Base-by-base conservation (phyloP, 30 jellyfish, hydroid and myxozoan species). In the Turritopsis dohrnii region DNA sequence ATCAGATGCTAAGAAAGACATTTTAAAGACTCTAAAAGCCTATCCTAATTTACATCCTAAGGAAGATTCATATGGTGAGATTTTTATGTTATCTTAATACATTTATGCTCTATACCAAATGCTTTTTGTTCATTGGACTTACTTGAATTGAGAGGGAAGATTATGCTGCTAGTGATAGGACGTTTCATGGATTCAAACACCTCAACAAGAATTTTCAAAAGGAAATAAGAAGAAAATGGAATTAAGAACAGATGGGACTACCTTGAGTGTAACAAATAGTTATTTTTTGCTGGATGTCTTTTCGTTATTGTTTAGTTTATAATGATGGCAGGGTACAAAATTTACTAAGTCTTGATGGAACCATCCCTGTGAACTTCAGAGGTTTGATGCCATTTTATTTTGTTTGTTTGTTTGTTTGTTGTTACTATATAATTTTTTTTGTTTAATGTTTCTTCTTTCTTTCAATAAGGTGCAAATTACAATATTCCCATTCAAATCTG, bases 401-500 rank as follows among this genome's bases (percentile, higher is more conserved):
- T 79, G 9, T 74, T 1, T 21, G 24, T 74, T n/a, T n/a, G n/a
- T n/a, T 74, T 74, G 53, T 28, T 52, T 79, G 79, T 9, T 79
- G 31, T 66, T 3, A 3, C 5, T n/a, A 26, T 4, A 5, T 74
- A 28, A 8, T 74, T 74, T 21, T 4, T 21, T 74, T 66, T 27
- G 25, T 41, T 66, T 28, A 8, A n/a, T n/a, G n/a, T n/a, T n/a
- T n/a, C n/a, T n/a, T n/a, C n/a, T n/a, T n/a, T n/a, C n/a, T n/a
- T n/a, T n/a, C n/a, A n/a, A 30, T 23, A 17, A 93, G 98, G 96
- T 8, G 23, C 31, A 71, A 80, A 76, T 17, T 93, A 93, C 96
- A 85, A 93, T 72, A 93, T 93, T 65, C 98, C 98, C 21, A 73
- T 93, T 26, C 81, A 88, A 52, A 27, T 88, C 9, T 93, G 96